Base-by-base conservation (phyloP, 2,113 vertebrate genomes). In the Echinops telfairi region DNA sequence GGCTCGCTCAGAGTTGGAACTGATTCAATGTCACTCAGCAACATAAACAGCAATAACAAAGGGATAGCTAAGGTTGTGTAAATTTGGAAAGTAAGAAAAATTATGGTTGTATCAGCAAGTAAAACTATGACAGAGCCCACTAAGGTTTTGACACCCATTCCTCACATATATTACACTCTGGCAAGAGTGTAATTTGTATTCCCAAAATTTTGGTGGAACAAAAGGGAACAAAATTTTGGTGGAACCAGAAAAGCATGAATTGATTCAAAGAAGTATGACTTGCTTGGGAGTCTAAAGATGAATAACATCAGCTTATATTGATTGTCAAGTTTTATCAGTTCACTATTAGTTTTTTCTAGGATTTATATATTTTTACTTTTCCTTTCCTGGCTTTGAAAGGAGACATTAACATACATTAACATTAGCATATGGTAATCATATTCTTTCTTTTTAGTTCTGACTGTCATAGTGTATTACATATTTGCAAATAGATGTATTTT, bases 401-500 rank as follows among this genome's bases (percentile, higher is more conserved):
- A 43, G 27, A 78, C 25, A 47, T 6, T 77, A 77, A 47, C 71
- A 70, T 40, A 53, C 66, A 68, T 53, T 81, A 77, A 81, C 3
- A 85, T 73, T 86, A 89, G 9, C 33, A 70, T 80, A 60, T n/a
- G 31, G 60, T 31, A 71, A 40, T 47, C 38, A 86, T 68, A 11
- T 40, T 91, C 38, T 8, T 66, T 90, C 57, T 17, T 64, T 64
- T 71, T 22, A 62, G 3, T 83, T 36, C 29, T 75, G 23, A 11
- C 8, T 91, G 88, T 94, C 38, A 84, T 5, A 89, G 23, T 19
- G 6, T 82, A 79, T 1, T 75, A 14, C 8, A 36, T 89, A 76
- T 91, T 86, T 94, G 71, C 31, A 92, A 95, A 78, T 0, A 76
- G 83, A n/a, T 71, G 1, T 66, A 53, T 40, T 84, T 93, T 84